Conservation (phyloP, 1,140 invertebrate species). For the Myzus persicae region DNA sequence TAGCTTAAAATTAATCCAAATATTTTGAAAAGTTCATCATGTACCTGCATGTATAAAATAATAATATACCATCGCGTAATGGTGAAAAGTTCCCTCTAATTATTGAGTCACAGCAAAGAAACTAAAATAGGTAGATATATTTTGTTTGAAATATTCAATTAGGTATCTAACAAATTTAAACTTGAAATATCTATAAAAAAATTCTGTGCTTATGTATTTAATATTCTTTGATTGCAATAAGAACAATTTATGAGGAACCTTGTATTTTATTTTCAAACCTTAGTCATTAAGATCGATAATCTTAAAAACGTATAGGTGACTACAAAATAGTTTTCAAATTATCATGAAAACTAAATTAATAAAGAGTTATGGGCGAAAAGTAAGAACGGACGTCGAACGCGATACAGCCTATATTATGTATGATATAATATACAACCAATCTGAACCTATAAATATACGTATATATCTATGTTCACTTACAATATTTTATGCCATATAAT, state of each 20-base stretch:
- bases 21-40: no score
- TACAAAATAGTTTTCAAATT: not conserved
- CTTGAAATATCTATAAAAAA: no score
- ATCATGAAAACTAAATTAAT: not conserved
- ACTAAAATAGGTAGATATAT: not conserved
- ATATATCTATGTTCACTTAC: not conserved
- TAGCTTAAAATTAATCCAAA: not conserved
- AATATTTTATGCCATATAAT: not conserved
- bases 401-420: not conserved
- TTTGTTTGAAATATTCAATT: not conserved
- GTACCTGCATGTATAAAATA: not conserved
- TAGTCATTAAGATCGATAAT: no score
- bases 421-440: not conserved
- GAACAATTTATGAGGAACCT: not conserved
- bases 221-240: not conserved
- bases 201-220: no score
- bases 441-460: not conserved
- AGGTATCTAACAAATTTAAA: no score
- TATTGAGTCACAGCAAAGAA: no score
- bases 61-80: not conserved
- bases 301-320: not conserved
- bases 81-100: not conserved
- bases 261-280: no score
- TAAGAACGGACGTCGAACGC: not conserved
- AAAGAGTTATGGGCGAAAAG: not conserved